phyloP scores from a whole-genome alignment of 2,888 invertebrate species.

The Leptinotarsa peninsularis region DNA sequence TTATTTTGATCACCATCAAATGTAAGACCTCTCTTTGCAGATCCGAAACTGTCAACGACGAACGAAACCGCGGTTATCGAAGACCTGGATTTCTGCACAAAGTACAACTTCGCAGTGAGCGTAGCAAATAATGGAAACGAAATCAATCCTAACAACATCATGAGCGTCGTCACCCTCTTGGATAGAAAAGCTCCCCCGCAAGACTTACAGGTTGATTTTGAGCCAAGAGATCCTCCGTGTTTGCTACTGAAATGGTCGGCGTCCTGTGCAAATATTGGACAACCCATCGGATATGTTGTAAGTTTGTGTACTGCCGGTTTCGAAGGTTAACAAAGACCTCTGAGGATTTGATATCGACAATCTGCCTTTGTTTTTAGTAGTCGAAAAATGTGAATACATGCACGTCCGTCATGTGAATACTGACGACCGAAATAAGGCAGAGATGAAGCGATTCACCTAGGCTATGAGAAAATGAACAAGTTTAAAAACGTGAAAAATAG shows the following conservation, averaged over 20 bases:
- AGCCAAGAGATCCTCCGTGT: constrained; percentile 54
- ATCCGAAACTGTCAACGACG: constrained; percentile 53
- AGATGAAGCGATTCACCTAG: too few relatives aligned
- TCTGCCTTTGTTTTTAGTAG: constrained; percentile 1
- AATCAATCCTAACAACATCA: constrained; percentile 54
- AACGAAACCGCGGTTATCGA: constrained; percentile 50
- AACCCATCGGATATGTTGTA: constrained; percentile 56
- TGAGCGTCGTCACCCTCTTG: constrained; percentile 54
- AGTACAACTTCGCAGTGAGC: constrained; percentile 55
- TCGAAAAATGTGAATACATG: not conserved
- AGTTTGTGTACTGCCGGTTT: constrained; percentile 40
- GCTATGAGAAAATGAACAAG: too few relatives aligned
- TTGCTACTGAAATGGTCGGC: constrained; percentile 58
- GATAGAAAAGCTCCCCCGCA: constrained; percentile 51
- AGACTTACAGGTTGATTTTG: constrained; percentile 55
- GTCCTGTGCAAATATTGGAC: constrained; percentile 56
- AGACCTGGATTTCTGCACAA: constrained; percentile 56
- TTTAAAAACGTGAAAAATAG: too few relatives aligned
- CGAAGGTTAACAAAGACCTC: constrained; percentile 7
- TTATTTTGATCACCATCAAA: not conserved
- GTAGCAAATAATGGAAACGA: constrained; percentile 37
- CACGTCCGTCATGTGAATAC: not conserved
- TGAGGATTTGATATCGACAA: not conserved
- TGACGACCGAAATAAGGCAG: not conserved
- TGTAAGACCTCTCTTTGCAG: constrained; percentile 45